Percentiles rank a stretch among this genome's conserved stretches.
Evolutionary conservation across 2,113 vertebrate genomes (phyloP).

Genomic region (Bubalus kerabau): DNA sequence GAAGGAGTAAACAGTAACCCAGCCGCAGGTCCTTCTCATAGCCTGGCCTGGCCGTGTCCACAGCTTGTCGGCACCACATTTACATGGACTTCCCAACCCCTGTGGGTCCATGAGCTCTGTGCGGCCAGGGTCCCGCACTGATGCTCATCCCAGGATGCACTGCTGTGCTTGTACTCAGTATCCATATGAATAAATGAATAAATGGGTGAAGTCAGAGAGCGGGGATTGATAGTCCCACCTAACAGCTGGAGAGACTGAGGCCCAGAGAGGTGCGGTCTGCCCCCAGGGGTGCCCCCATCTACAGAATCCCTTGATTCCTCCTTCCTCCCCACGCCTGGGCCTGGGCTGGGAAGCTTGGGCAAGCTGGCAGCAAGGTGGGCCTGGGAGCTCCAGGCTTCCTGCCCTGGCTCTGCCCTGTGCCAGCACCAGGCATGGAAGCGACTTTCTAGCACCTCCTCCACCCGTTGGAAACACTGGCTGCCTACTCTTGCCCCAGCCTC

Average conservation of each 20-base stretch:
- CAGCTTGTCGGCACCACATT: fast-evolving
- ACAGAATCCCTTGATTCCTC: neutral
- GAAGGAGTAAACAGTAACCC: too few relatives aligned
- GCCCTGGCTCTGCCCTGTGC: fast-evolving
- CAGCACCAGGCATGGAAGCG: neutral
- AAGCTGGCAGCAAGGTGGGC: neutral
- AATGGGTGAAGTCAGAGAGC: neutral
- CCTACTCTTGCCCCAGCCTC: neutral
- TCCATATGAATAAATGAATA: neutral
- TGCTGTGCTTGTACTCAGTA: fast-evolving
- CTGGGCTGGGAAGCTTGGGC: neutral
- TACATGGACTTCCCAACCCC: neutral
- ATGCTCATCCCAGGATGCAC: neutral
- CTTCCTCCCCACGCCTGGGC: neutral
- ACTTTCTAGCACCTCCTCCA: neutral
- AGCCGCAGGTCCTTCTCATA: fast-evolving
- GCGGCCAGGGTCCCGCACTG: fast-evolving
- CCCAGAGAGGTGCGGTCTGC: neutral
- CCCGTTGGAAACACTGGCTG: fast-evolving
- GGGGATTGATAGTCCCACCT: too few relatives aligned
- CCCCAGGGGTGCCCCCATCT: neutral
- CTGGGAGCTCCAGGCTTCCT: neutral
- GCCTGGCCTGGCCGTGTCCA: fast-evolving
- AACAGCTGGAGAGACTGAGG: neutral
- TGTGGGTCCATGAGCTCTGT: neutral